These are phyloP conservation scores for Clarias fuscus DNA, from an alignment of 2,797 vertebrate genomes.

Conservation along the genomic window DNA sequence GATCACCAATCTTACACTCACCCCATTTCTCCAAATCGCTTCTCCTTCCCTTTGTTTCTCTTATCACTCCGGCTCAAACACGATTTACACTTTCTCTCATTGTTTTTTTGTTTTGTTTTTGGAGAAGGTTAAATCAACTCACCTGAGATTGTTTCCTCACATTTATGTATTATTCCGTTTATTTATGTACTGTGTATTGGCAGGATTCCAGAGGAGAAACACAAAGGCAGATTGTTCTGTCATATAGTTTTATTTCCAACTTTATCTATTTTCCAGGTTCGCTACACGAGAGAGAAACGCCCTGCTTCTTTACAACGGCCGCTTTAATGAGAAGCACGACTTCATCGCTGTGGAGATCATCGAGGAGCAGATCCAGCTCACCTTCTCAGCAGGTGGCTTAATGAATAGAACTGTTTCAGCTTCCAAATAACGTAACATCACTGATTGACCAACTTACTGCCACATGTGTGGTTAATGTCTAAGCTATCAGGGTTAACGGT, in stretches of 20 bases:
- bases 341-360: slow-evolving; percentile 96
- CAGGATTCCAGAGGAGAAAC: not conserved
- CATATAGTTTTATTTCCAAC: slow-evolving; percentile 31
- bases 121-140: not conserved
- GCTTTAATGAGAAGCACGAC: slow-evolving; percentile 98
- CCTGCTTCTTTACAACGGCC: slow-evolving; percentile 93
- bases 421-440: not conserved
- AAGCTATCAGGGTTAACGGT: not conserved
- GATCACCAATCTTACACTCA: slow-evolving; percentile 41
- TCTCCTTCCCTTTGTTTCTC: slow-evolving; percentile 56
- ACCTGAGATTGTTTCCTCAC: not conserved
- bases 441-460: not conserved
- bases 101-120: not conserved
- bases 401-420: not conserved
- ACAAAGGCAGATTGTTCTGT: slow-evolving; percentile 4
- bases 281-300: slow-evolving; percentile 88
- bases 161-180: no score
- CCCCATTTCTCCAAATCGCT: slow-evolving; percentile 61
- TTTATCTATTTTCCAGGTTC: slow-evolving; percentile 78
- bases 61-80: not conserved
- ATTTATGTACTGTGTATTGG: not conserved
- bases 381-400: slow-evolving; percentile 57
- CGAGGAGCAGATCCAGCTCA: slow-evolving; percentile 89
- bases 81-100: not conserved
- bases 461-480: slow-evolving; percentile 4